A percentile compares a stretch with the other conserved stretches of the same genome.
These are phyloP conservation scores for Zele albiditarsus DNA, from an alignment of 2,888 invertebrate species.

Conservation along the genomic window DNA sequence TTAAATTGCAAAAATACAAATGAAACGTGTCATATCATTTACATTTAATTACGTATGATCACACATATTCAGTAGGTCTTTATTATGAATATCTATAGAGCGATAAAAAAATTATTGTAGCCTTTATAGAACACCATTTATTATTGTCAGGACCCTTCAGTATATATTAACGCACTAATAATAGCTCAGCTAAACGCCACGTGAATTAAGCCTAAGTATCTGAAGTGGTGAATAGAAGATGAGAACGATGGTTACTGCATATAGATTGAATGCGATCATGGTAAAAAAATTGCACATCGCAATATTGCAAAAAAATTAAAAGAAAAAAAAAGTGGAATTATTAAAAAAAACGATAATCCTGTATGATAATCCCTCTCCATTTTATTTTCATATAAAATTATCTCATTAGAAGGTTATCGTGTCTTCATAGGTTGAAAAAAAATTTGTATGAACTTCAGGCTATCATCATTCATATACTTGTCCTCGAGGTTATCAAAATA, in stretches of 20 bases:
- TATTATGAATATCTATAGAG: slow-evolving; percentile 3
- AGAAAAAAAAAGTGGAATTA: not conserved
- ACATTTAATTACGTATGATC: not conserved
- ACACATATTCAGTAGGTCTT: too few species aligned
- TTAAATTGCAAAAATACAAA: not conserved
- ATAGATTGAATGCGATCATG: slow-evolving; percentile 17
- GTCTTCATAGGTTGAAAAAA: slow-evolving; percentile 10
- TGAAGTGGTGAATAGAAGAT: slow-evolving; percentile 50
- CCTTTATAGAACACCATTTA: slow-evolving; percentile 34
- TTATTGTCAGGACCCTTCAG: slow-evolving; percentile 43
- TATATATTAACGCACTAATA: slow-evolving; percentile 50
- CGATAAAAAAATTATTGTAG: not conserved
- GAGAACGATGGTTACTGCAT: slow-evolving; percentile 46
- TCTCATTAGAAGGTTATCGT: slow-evolving; percentile 22
- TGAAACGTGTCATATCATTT: not conserved
- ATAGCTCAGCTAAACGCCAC: slow-evolving; percentile 49
- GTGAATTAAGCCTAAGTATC: slow-evolving; percentile 53
- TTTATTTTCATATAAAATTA: not conserved
- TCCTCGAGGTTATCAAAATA: slow-evolving; percentile 13
- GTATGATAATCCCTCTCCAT: not conserved
- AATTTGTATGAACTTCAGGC: slow-evolving; percentile 20
- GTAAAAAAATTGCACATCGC: not conserved
- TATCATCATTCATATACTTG: slow-evolving; percentile 12
- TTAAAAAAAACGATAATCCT: slow-evolving; percentile 23
- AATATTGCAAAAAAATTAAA: not conserved